Evolutionary conservation across 2,113 vertebrate species (phyloP), one percentile per base, ranked within the genome.

Genomic region (Tringa solitaria): DNA sequence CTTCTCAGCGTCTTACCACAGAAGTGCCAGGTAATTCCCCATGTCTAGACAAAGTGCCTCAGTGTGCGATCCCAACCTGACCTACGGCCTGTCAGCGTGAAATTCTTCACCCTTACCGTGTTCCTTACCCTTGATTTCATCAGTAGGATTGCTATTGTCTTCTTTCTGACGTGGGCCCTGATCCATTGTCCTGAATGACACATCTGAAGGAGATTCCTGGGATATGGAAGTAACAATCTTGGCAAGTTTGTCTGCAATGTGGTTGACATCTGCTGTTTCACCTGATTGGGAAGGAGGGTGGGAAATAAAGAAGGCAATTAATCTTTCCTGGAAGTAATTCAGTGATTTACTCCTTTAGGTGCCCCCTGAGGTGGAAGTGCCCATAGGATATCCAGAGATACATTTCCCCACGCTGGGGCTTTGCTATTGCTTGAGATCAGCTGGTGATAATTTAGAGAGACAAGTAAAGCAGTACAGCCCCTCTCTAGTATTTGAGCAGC

Each of bases 141-240:
- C 51, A 63, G 16, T 8, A 73, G 3, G 2, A 14, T 10, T 2
- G 2, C 23, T 33, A 3, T 4, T 0, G 1, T 13, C 37, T 59
- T 19, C 8, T n/a, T 46, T 1, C 35, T 1, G 15, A 43, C 0
- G 0, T 0, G 0, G 7, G 10, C 1, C 11, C 5, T 6, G 4
- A 57, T 0, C 0, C 17, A 3, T 4, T 10, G 1, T 7, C 68
- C 17, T 48, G 43, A 60, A 65, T 32, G 75, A 28, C 13, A 23
- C 81, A 46, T 46, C 26, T 68, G 76, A 89, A 86, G 48, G 37
- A 79, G 60, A 9, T 64, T 73, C 20, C 60, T 87, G 43, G 57
- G 54, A 37, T 74, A 28, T 95, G 45, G 67, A 78, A 64, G 87
- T 59, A 64, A 93, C 87, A 53, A 95, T 72, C 60, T 69, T 48